Evolutionary conservation across 2,113 vertebrate genomes (phyloP), one percentile per base, ranked within the genome.

Genomic region (Colistium nudipinnis): DNA sequence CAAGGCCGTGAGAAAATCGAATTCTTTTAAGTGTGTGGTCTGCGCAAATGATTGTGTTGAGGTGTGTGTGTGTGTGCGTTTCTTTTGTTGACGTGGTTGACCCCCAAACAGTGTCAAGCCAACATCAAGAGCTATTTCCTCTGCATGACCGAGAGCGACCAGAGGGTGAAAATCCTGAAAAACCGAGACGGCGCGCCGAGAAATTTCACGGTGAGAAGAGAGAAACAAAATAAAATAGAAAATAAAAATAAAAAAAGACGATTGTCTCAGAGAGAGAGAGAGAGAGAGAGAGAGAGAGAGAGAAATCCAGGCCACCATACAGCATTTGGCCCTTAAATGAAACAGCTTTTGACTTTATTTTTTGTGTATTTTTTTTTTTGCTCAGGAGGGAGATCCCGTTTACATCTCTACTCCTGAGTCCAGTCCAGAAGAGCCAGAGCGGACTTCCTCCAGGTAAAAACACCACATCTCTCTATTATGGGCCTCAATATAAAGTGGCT

Each of bases 81-180:
- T n/a, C n/a, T n/a, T n/a, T n/a, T n/a, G n/a, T n/a, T n/a, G n/a
- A n/a, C n/a, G n/a, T n/a, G n/a, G 24, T 35, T 11, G 22, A 3
- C 7, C 10, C 49, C 11, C 38, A 51, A 7, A 12, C 73, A 94
- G 93, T 92, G 92, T 73, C 93, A 94, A 62, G 91, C 87, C 24
- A 93, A 91, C 82, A 93, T 94, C 64, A 93, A 90, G 86, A 93
- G 86, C 53, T 94, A 87, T 55, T 90, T 93, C 80, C 84, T 94
- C 38, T 94, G 93, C 61, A 89, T 92, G 92, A 89, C 92, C 0
- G 93, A 94, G 56, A 94, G 89, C 16, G 84, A 92, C 39, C 92
- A 94, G 84, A 85, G 83, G 36, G 86, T 94, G 1, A 92, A 87
- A 73, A 92, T 94, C 17, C 89, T 94, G 6, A 93, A 83, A 64